Evolutionary conservation across 1,140 invertebrate genomes (phyloP), one percentile per base, ranked within the genome.

Genomic region (Cotesia vestalis): DNA sequence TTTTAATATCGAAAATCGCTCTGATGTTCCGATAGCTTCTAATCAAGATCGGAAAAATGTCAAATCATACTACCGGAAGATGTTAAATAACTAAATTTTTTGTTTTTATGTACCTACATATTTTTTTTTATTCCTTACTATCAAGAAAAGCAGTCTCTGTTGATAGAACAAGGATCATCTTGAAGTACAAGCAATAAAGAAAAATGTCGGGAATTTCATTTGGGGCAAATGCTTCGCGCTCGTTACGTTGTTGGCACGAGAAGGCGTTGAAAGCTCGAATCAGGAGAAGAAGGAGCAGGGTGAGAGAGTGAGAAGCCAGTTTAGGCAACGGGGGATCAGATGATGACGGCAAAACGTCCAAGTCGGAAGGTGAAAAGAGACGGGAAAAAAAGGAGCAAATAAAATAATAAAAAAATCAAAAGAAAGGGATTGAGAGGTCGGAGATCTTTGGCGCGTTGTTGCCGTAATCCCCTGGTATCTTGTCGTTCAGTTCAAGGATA

Each of bases 121-220:
- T 66, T 53, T 34, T 66, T 64, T 46, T 4, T 5, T 53, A 17
- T 66, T 17, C 55, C 6, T 66, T 17, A 55, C 17, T 55, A 55
- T 14, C 17, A 55, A 55, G 12, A 20, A 4, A 55, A 55, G 14
- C 17, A 14, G 53, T 55, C 12, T 55, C 5, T 55, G 12, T 55
- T 20, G 14, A 14, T 55, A 55, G 4, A 14, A 14, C 17, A n/a
- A 55, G 17, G 53, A 55, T 55, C 53, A 20, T 67, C 11, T 14
- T 67, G 53, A 40, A 34, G 57, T 51, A 70, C 55, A 63, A 34
- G 51, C 63, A 59, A 70, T 69, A 71, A 73, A 73, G 60, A 74
- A 76, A 73, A 74, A 72, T 55, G 55, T 70, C 35, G 52, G 76
- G 80, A 83, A 84, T 83, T 81, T 80, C 78, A 83, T 81, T 82